Evolutionary conservation across 2,797 vertebrate species (phyloP), one percentile per base, ranked within the genome.

Genomic region (Cyclopterus lumpus): DNA sequence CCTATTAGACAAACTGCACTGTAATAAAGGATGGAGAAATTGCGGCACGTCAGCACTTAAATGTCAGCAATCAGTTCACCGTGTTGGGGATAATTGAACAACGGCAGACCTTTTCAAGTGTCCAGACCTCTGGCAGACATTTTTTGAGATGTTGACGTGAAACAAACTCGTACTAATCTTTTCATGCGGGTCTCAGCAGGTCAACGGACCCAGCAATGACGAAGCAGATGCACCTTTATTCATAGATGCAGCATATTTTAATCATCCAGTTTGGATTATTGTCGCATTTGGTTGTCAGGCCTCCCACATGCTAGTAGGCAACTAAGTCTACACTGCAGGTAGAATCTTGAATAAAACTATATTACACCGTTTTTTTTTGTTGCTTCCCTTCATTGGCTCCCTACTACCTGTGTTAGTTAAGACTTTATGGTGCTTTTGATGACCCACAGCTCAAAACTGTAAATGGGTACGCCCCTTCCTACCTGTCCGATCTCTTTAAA

Each of bases 61-160:
- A 77, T 75, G 78, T 46, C 73, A 81, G 49, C 14, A 14, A 62
- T 73, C 66, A 61, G 11, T 24, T 73, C 42, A 3, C 49, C 22
- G 38, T 73, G 73, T 79, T 79, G 3, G 3, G 16, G 38, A 48
- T 71, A 81, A 77, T 57, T 79, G 71, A 83, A 80, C 74, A 73
- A 72, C 66, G 75, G 34, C 44, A 48, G 48, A 85, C 68, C 61
- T 79, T 85, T 80, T 66, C 48, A 65, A 3, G 15, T 49, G 32
- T 42, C 46, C 49, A 18, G 18, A 67, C 72, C 64, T 60, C 20
- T 55, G 54, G 34, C 5, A 9, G 20, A 61, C 1, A 15, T 20
- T 64, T 63, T 62, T 26, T 12, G 49, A 66, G n/a, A 62, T 8
- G 12, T 2, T 30, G 67, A 80, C 7, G 6, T 44, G 34, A 67